phyloP scores from a whole-genome alignment of 2,113 vertebrate species.

The Suricata suricatta region DNA sequence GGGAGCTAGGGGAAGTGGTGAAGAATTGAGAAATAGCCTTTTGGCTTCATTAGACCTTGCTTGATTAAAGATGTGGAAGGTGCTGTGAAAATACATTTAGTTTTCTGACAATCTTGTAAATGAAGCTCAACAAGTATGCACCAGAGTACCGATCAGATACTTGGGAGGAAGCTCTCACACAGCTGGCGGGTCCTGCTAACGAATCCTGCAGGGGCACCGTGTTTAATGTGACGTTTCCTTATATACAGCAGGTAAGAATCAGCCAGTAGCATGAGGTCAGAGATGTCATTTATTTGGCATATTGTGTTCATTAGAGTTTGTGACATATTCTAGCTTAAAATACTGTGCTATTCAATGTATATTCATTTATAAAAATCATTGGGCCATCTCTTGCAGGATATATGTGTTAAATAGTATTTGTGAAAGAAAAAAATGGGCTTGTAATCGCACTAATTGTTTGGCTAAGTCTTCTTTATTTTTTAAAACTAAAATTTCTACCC shows the following conservation, averaged over 20 bases:
- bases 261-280: slow-evolving; percentile 3
- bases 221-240: slow-evolving; percentile 54
- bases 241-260: background rate
- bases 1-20: background rate
- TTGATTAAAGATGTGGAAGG: slow-evolving; percentile 69
- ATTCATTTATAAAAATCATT: slow-evolving; percentile 34
- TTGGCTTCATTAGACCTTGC: slow-evolving; percentile 56
- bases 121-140: slow-evolving; percentile 60
- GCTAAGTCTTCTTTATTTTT: slow-evolving; percentile 56
- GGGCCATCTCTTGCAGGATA: slow-evolving; percentile 32
- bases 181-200: background rate
- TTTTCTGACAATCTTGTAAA: slow-evolving; percentile 70
- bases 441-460: slow-evolving; percentile 78
- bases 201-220: slow-evolving; percentile 14
- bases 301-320: slow-evolving; percentile 67
- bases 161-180: slow-evolving; percentile 25
- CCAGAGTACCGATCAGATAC: slow-evolving; percentile 34
- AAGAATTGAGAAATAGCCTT: slow-evolving; percentile 55
- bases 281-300: slow-evolving; percentile 51
- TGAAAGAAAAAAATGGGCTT: background rate
- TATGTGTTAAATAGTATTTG: slow-evolving; percentile 67
- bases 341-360: slow-evolving; percentile 58
- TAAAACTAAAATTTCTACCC: slow-evolving; percentile 75
- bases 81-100: slow-evolving; percentile 63
- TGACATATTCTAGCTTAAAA: slow-evolving; percentile 70